Evolutionary conservation across 2,797 vertebrate genomes (phyloP).

Genomic region (Nannoperca obscura): DNA sequence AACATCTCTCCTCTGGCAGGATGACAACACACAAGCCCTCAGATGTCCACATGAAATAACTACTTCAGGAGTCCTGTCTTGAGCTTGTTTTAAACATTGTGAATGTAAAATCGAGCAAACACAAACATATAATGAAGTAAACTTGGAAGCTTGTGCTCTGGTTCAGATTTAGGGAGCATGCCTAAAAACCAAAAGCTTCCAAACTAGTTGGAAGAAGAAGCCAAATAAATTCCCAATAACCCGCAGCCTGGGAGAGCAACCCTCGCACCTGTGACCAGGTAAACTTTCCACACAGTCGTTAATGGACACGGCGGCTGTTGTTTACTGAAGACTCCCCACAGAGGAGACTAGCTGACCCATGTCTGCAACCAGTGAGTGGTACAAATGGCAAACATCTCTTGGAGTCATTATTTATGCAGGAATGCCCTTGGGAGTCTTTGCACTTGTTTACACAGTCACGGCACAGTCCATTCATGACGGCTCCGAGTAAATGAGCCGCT

Average conservation of each 20-base stretch:
- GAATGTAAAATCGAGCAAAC: not conserved
- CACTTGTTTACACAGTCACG: slow-evolving; percentile 83
- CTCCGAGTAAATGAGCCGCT: slow-evolving; percentile 84
- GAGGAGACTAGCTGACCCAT: slow-evolving; percentile 80
- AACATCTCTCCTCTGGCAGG: slow-evolving; percentile 23
- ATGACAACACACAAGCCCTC: slow-evolving; percentile 50
- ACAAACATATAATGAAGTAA: not conserved
- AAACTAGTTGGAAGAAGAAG: not conserved
- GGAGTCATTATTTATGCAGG: slow-evolving; percentile 82
- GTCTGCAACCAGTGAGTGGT: slow-evolving; percentile 71
- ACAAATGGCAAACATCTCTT: slow-evolving; percentile 80
- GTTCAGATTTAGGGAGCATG: slow-evolving; percentile 3
- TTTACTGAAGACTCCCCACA: slow-evolving; percentile 78
- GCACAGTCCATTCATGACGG: slow-evolving; percentile 79
- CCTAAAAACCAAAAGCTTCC: slow-evolving; percentile 3
- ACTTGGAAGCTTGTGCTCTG: not conserved
- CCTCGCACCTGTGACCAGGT: slow-evolving; percentile 72
- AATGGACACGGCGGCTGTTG: slow-evolving; percentile 68
- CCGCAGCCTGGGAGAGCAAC: slow-evolving; percentile 40
- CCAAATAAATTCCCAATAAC: slow-evolving; percentile 24
- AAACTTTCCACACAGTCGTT: slow-evolving; percentile 55
- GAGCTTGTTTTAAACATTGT: not conserved
- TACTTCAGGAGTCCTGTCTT: not conserved
- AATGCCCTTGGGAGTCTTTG: slow-evolving; percentile 83
- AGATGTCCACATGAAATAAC: slow-evolving; percentile 12